Evolutionary conservation across 2,797 vertebrate genomes (phyloP).

Genomic region (Ceryle rudis): DNA sequence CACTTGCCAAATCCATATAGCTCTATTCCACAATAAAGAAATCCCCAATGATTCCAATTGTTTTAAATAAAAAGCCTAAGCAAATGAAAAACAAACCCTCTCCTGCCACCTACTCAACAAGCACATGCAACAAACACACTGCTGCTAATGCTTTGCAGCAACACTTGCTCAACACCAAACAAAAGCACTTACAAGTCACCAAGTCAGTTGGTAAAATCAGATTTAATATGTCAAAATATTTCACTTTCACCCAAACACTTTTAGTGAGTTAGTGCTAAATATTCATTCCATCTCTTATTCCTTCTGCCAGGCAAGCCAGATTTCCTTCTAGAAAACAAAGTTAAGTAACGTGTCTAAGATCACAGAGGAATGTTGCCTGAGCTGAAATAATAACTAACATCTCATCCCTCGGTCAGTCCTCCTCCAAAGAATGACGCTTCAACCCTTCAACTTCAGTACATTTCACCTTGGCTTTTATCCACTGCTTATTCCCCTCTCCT

Average conservation of each 20-base stretch:
- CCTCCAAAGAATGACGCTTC: background rate
- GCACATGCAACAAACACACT: background rate
- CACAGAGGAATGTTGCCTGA: conserved; percentile 17
- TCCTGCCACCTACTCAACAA: conserved; percentile 30
- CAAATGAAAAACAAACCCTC: conserved; percentile 33
- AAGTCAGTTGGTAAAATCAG: conserved; percentile 35
- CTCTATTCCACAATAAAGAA: background rate
- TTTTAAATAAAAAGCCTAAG: conserved; percentile 20
- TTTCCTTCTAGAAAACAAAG: conserved; percentile 24
- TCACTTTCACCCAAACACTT: conserved; percentile 45
- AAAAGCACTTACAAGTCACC: conserved; percentile 9
- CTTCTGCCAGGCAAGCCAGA: background rate
- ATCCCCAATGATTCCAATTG: background rate
- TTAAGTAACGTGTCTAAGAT: background rate
- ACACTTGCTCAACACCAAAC: conserved; percentile 40
- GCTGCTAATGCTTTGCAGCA: conserved; percentile 29
- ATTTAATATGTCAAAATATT: conserved; percentile 55
- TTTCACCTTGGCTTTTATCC: conserved; percentile 46
- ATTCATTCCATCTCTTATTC: conserved; percentile 5
- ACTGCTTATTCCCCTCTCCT: conserved; percentile 26
- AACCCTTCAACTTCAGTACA: background rate
- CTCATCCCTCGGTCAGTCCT: background rate
- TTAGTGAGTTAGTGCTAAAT: conserved; percentile 33
- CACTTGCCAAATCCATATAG: background rate
- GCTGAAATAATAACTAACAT: conserved; percentile 6